phyloP scores from a whole-genome alignment of 1,140 invertebrate genomes.

The Caenorhabditis latens region DNA sequence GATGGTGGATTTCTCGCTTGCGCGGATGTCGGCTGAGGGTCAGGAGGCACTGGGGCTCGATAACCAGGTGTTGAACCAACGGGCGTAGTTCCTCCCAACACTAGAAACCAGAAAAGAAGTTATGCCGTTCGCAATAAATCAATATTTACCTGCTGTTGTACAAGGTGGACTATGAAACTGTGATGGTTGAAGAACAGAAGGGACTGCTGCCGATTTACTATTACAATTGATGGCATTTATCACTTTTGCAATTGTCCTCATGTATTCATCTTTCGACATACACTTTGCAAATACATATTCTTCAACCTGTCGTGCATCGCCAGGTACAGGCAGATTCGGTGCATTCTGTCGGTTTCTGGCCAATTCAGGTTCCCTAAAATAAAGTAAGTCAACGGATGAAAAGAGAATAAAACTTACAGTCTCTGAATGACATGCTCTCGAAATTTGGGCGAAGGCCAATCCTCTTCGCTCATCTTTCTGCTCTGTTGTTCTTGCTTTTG shows the following conservation, averaged over 20 bases:
- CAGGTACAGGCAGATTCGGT: slow-evolving; percentile 76
- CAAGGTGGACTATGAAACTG: slow-evolving; percentile 56
- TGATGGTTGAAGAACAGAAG: slow-evolving; percentile 70
- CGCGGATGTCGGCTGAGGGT: slow-evolving; percentile 77
- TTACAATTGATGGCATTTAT: slow-evolving; percentile 78
- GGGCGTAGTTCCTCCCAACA: slow-evolving; percentile 48
- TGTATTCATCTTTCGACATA: slow-evolving; percentile 76
- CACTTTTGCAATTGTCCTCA: slow-evolving; percentile 77
- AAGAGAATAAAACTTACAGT: slow-evolving; percentile 70
- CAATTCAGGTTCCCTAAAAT: slow-evolving; percentile 76
- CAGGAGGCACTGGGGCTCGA: slow-evolving; percentile 70
- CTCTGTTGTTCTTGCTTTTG: slow-evolving; percentile 23
- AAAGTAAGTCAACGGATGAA: not conserved
- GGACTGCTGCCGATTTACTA: slow-evolving; percentile 76
- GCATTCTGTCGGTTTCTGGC: slow-evolving; percentile 77
- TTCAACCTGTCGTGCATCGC: slow-evolving; percentile 76
- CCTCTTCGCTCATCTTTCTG: slow-evolving; percentile 69
- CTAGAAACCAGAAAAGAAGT: not conserved
- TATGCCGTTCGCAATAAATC: not conserved
- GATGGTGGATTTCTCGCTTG: slow-evolving; percentile 43
- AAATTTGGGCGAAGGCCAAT: slow-evolving; percentile 77
- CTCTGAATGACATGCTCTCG: slow-evolving; percentile 76
- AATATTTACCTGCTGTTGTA: slow-evolving; percentile 47
- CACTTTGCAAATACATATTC: slow-evolving; percentile 78
- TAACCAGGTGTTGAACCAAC: slow-evolving; percentile 34